Evolutionary conservation across 2,797 vertebrate species (phyloP).

Genomic region (Anableps anableps): DNA sequence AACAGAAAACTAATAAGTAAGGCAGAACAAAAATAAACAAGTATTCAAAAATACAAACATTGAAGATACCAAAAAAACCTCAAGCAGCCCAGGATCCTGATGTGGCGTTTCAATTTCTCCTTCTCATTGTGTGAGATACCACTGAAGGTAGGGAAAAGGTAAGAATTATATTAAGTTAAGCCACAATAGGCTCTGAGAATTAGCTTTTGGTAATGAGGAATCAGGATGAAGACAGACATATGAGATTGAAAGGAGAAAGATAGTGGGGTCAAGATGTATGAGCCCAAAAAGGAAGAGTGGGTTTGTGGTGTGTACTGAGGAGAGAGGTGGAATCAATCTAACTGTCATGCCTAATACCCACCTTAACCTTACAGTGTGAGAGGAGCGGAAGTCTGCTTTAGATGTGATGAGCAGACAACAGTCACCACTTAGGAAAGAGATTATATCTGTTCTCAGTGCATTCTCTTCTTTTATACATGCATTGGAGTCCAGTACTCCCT

Average conservation of each 20-base stretch:
- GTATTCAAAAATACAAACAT: too few species aligned
- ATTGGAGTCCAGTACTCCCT: constrained; percentile 20
- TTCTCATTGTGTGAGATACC: too few species aligned
- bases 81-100: too few species aligned
- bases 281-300: constrained; percentile 15
- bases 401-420: constrained; percentile 48
- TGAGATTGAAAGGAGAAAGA: constrained; percentile 27
- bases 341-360: constrained; percentile 45
- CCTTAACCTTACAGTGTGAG: constrained; percentile 33
- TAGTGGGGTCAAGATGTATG: constrained; percentile 38
- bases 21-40: too few species aligned
- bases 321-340: constrained; percentile 40
- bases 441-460: constrained; percentile 61
- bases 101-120: too few species aligned
- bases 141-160: too few species aligned
- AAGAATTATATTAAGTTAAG: too few species aligned
- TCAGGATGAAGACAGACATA: constrained; percentile 26
- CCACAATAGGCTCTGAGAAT: not conserved
- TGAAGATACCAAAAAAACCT: too few species aligned
- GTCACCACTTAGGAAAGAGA: constrained; percentile 49
- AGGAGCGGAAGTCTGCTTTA: constrained; percentile 30
- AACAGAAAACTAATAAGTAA: too few species aligned
- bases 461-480: constrained; percentile 17
- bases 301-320: constrained; percentile 34
- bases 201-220: constrained; percentile 7